Evolutionary conservation across 2,888 invertebrate genomes (phyloP), one percentile per base, ranked within the genome.

Genomic region (Adineta ricciae): DNA sequence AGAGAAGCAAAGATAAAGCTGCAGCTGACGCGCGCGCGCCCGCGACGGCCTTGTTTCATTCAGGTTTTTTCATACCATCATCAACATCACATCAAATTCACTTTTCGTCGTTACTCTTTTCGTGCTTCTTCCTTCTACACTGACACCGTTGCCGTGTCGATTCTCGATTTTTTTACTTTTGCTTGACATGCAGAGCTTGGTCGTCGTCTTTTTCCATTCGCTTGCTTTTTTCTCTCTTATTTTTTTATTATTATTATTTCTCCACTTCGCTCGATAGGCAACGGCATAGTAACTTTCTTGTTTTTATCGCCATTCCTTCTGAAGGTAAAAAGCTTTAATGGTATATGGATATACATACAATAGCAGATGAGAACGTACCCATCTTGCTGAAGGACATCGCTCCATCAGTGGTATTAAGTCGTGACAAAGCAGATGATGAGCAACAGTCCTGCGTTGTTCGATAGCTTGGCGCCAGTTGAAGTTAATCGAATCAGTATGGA

Each of bases 11-110:
- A 64, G 64, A 64, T 64, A 64, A 64, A 64, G 11, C 32, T 64
- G 64, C 64, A 64, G 64, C 64, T 64, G 64, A 64, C 64, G 64
- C 64, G 64, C 64, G 64, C 5, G 64, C 64, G 32, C 64, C 64
- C 64, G 64, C 64, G 64, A 64, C 64, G 64, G 64, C 64, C 64
- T 64, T 64, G 64, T 19, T 64, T 32, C 19, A 64, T 64, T 64
- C 64, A 32, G 64, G 27, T 32, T 64, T 64, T 64, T 64, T 64
- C 64, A 64, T 64, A 2, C 19, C 32, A 32, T 16, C 64, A 64
- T 64, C 64, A 46, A 19, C 64, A 64, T 32, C 64, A 64, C 64
- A 64, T 32, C 32, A 64, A 32, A 64, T 64, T 64, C 64, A 32
- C 32, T 64, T 64, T 64, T 64, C 64, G 64, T 64, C 64, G 27